A percentile compares a stretch with the other conserved stretches of the same genome.
Evolutionary conservation across 1,140 invertebrate species (phyloP).

Genomic region (Nephila pilipes): DNA sequence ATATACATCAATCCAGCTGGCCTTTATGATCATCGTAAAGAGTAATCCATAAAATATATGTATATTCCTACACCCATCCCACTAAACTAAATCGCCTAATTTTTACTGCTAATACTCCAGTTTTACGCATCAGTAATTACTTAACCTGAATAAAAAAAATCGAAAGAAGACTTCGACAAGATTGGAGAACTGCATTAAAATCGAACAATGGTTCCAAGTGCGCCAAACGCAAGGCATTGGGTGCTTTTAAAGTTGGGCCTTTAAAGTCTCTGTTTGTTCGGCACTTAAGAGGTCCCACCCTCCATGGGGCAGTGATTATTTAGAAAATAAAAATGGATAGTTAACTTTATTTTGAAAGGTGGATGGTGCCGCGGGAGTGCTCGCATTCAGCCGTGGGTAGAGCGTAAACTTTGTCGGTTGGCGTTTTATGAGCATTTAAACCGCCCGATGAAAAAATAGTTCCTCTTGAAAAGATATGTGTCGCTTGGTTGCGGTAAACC

Average conservation of each 20-base stretch:
- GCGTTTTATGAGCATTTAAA: slow-evolving; percentile 35
- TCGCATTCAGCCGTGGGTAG: neutral
- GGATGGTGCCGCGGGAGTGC: neutral
- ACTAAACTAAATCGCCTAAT: slow-evolving; percentile 36
- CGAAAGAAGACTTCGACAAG: neutral
- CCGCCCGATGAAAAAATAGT: slow-evolving; percentile 1
- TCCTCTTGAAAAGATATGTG: neutral
- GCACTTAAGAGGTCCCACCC: neutral
- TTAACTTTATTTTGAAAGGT: slow-evolving; percentile 37
- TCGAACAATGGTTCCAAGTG: neutral
- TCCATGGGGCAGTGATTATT: slow-evolving; percentile 21
- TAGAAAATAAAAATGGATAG: slow-evolving; percentile 41
- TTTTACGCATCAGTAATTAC: slow-evolving; percentile 38
- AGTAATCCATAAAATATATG: slow-evolving; percentile 13
- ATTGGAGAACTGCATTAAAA: slow-evolving; percentile 38
- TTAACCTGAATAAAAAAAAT: slow-evolving; percentile 5
- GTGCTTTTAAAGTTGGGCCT: neutral
- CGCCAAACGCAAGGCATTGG: neutral
- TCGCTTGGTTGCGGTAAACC: neutral
- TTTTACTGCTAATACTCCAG: slow-evolving; percentile 27
- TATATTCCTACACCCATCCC: neutral
- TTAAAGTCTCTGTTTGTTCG: neutral
- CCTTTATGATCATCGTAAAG: slow-evolving; percentile 8
- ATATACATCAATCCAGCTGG: neutral
- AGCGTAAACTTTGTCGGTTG: slow-evolving; percentile 34